phyloP scores from a whole-genome alignment of 2,888 invertebrate species.

The Rhodophaea formosa region DNA sequence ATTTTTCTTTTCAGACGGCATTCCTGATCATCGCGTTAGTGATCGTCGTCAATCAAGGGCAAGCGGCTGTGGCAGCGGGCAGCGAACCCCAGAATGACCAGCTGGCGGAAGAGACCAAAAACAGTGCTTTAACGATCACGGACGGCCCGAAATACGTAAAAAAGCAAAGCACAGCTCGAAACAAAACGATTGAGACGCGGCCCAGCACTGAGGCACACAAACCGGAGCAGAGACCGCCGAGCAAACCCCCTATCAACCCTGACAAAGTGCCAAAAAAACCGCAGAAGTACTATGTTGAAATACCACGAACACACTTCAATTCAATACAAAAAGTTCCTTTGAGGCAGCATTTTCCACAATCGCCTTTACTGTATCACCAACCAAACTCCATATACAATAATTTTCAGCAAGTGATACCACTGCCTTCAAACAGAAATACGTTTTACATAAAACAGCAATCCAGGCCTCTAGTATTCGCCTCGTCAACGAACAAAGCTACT shows the following conservation, averaged over 20 bases:
- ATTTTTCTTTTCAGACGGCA: slow-evolving; percentile 63
- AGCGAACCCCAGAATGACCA: slow-evolving; percentile 49
- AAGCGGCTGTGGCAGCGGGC: slow-evolving; percentile 57
- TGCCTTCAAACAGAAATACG: slow-evolving; percentile 45
- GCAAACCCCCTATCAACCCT: slow-evolving; percentile 59
- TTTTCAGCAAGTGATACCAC: slow-evolving; percentile 59
- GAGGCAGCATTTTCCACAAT: slow-evolving; percentile 50
- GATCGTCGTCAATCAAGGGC: slow-evolving; percentile 67
- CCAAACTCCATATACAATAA: slow-evolving; percentile 56
- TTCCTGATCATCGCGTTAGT: slow-evolving; percentile 73
- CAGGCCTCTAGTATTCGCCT: slow-evolving; percentile 48
- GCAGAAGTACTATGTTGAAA: slow-evolving; percentile 45
- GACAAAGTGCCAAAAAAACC: slow-evolving; percentile 37
- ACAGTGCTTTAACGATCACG: slow-evolving; percentile 55
- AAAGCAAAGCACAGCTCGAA: slow-evolving; percentile 35
- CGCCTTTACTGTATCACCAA: slow-evolving; percentile 41
- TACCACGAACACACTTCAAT: slow-evolving; percentile 48
- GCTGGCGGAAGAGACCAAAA: slow-evolving; percentile 63
- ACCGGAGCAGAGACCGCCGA: slow-evolving; percentile 55
- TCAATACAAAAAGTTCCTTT: slow-evolving; percentile 46
- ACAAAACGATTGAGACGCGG: slow-evolving; percentile 31
- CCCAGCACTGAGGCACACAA: slow-evolving; percentile 40
- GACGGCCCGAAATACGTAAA: slow-evolving; percentile 58
- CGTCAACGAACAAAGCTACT: slow-evolving; percentile 50
- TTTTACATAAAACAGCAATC: slow-evolving; percentile 42